phyloP scores from a whole-genome alignment of 2,888 invertebrate species.

The Ctena decussata region DNA sequence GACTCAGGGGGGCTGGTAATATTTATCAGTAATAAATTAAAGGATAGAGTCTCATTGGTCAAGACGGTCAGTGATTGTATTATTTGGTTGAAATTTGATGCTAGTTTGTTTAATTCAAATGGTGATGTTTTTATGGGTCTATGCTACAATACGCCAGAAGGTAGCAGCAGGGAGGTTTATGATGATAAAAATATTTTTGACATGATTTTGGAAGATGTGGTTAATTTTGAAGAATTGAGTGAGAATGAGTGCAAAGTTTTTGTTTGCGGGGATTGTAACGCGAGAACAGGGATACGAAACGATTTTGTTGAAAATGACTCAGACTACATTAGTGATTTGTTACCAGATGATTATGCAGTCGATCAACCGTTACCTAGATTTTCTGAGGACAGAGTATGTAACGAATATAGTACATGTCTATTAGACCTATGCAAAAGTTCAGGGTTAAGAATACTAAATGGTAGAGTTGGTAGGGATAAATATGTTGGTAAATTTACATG shows the following conservation, averaged over 20 bases:
- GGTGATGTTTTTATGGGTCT: slow-evolving; percentile 15
- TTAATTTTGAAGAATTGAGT: not conserved
- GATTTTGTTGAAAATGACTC: slow-evolving; percentile 17
- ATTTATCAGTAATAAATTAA: too few relatives aligned
- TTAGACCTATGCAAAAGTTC: slow-evolving; percentile 3
- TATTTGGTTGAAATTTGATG: too few relatives aligned
- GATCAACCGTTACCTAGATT: slow-evolving; percentile 2
- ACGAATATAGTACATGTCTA: slow-evolving; percentile 14
- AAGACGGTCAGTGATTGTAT: too few relatives aligned
- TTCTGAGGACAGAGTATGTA: not conserved
- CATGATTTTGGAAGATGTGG: slow-evolving; percentile 13
- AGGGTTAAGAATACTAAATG: slow-evolving; percentile 31
- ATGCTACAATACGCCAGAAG: too few relatives aligned
- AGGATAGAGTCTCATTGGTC: too few relatives aligned
- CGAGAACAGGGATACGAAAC: not conserved
- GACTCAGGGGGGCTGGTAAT: not conserved
- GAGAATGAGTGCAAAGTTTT: not conserved
- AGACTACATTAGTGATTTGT: not conserved
- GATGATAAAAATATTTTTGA: slow-evolving; percentile 8
- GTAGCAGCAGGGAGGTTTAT: slow-evolving; percentile 20
- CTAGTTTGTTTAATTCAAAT: not conserved
- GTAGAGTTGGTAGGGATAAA: slow-evolving; percentile 3
- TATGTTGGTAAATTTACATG: slow-evolving; percentile 23
- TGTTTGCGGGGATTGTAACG: slow-evolving; percentile 8
- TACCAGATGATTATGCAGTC: not conserved